phyloP scores from a whole-genome alignment of 2,888 invertebrate genomes.

The Selenia dentaria region DNA sequence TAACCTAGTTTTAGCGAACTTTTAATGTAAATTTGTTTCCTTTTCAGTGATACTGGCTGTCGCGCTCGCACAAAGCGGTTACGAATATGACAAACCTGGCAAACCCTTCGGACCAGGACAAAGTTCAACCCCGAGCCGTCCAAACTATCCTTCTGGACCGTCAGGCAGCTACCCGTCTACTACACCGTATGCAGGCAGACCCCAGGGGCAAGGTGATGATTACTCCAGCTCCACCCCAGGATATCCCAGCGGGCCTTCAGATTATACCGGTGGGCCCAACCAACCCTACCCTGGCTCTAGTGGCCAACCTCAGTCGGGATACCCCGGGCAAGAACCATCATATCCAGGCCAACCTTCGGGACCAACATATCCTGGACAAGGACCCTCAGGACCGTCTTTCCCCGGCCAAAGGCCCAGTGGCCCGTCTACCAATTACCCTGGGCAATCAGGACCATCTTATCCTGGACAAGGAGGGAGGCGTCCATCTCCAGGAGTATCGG shows the following conservation, averaged over 20 bases:
- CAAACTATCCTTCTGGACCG: constrained; percentile 41
- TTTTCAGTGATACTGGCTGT: constrained; percentile 71
- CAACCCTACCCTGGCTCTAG: constrained; percentile 52
- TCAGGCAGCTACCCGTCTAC: constrained; percentile 56
- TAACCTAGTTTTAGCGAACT: no score
- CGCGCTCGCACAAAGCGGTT: constrained; percentile 86
- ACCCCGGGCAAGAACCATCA: constrained; percentile 42
- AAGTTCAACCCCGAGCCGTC: constrained; percentile 27
- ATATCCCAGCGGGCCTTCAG: constrained; percentile 54
- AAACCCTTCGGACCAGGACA: constrained; percentile 79
- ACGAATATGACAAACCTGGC: constrained; percentile 89
- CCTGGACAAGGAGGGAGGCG: constrained; percentile 39
- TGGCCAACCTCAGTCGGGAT: constrained; percentile 45
- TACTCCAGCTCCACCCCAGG: constrained; percentile 55
- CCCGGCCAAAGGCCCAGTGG: constrained; percentile 33
- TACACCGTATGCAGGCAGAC: constrained; percentile 50
- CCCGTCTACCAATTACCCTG: constrained; percentile 32
- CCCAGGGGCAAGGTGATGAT: constrained; percentile 42
- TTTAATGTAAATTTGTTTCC: constrained; percentile 33
- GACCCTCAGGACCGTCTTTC: constrained; percentile 17
- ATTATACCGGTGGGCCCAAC: constrained; percentile 48
- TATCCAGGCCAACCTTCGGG: constrained; percentile 35
- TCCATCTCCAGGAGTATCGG: constrained; percentile 39
- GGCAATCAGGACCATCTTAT: constrained; percentile 32
- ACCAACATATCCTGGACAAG: neutral